Percentiles rank a stretch among this genome's conserved stretches.
These are phyloP conservation scores for Phataginus tetradactyla DNA, from an alignment of 2,797 vertebrate species.

Conservation along the genomic window DNA sequence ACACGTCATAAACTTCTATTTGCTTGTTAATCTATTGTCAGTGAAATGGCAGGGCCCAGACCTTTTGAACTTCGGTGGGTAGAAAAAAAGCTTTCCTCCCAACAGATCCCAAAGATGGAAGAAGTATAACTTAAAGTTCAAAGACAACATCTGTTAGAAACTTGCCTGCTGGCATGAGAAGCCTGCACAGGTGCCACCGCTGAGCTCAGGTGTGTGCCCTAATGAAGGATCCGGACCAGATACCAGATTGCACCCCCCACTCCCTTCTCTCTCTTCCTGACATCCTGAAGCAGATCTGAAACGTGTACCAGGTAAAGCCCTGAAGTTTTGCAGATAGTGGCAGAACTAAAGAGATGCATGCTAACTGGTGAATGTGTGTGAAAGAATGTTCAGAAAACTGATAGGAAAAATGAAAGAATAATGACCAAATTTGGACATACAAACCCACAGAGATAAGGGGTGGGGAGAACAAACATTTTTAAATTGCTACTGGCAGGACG, in stretches of 20 bases:
- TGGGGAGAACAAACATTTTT: not conserved
- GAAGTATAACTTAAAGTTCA: not conserved
- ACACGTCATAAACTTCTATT: not conserved
- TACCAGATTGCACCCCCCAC: fast-evolving
- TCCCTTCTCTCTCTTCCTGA: not conserved
- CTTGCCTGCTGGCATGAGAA: not conserved
- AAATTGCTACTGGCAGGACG: not conserved
- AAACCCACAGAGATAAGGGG: not conserved
- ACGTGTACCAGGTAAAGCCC: not conserved
- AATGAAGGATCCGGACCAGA: not conserved
- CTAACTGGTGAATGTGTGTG: not conserved
- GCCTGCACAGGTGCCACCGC: fast-evolving
- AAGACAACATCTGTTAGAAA: not conserved
- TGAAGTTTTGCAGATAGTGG: not conserved
- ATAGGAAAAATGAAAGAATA: not conserved
- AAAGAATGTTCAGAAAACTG: not conserved
- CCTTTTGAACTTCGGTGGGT: not conserved
- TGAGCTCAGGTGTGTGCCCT: not conserved
- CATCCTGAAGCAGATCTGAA: not conserved
- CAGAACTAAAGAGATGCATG: not conserved
- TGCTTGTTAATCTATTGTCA: not conserved
- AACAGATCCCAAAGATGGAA: not conserved
- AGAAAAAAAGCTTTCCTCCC: not conserved
- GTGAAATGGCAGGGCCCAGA: not conserved
- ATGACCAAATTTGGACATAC: not conserved